These are phyloP conservation scores for Seriola dumerili DNA, from an alignment of 2,113 vertebrate genomes.

Conservation along the genomic window DNA sequence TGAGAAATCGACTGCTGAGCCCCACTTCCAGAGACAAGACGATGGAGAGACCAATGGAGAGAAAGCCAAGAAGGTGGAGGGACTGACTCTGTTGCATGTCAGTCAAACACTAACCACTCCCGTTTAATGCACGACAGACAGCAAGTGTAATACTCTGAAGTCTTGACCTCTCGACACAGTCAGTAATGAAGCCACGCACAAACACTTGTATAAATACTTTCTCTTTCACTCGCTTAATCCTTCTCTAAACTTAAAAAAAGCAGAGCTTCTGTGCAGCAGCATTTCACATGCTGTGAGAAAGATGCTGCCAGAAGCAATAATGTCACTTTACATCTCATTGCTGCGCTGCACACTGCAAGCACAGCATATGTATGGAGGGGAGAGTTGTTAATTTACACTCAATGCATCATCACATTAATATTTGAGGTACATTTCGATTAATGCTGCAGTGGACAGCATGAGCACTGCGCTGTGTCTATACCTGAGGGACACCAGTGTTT, in stretches of 20 bases:
- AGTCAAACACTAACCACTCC: slow-evolving; percentile 10
- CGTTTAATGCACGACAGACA: neutral
- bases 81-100: neutral
- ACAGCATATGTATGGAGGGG: slow-evolving; percentile 51
- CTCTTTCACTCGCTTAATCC: slow-evolving; percentile 10
- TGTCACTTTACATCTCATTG: slow-evolving; percentile 75
- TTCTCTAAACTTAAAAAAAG: slow-evolving; percentile 26
- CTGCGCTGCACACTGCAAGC: slow-evolving; percentile 59
- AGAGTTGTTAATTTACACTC: slow-evolving; percentile 54
- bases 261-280: slow-evolving; percentile 16
- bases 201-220: neutral
- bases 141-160: neutral
- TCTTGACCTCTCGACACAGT: slow-evolving; percentile 22
- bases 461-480: neutral
- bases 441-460: slow-evolving; percentile 26
- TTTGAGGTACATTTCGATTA: slow-evolving; percentile 56
- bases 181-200: slow-evolving; percentile 18
- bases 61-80: neutral
- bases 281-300: slow-evolving; percentile 52
- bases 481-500: slow-evolving; percentile 7
- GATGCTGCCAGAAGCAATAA: slow-evolving; percentile 74
- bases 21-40: neutral
- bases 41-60: neutral
- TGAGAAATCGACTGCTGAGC: slow-evolving; percentile 18
- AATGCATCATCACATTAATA: slow-evolving; percentile 71